Conservation (phyloP, 2,797 vertebrate genomes). For the Carduelis carduelis region DNA sequence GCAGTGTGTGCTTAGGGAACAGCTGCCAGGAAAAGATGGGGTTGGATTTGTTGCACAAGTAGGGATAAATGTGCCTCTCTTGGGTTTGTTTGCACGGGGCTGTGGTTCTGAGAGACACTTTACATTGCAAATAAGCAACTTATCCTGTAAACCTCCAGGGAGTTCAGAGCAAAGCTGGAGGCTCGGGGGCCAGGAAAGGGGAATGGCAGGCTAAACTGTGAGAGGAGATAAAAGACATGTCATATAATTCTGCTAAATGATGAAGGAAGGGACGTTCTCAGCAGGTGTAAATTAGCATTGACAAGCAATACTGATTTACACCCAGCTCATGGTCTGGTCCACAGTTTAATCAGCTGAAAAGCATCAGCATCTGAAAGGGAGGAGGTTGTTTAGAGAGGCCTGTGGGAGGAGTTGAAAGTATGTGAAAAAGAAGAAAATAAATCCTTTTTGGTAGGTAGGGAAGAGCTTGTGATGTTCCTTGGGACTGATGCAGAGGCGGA, state of each 20-base stretch:
- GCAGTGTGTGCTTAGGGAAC: neutral
- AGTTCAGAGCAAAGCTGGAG: slow-evolving; percentile 21
- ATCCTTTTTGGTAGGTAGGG: neutral
- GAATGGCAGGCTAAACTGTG: neutral
- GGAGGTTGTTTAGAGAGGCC: neutral
- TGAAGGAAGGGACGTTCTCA: slow-evolving; percentile 12
- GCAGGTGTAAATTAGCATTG: slow-evolving; percentile 24
- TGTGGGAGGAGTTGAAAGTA: neutral
- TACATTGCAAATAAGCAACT: slow-evolving; percentile 64
- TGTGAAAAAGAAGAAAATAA: neutral
- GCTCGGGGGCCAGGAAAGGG: neutral
- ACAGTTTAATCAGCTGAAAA: slow-evolving; percentile 20
- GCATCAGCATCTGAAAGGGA: slow-evolving; percentile 10
- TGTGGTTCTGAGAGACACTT: slow-evolving; percentile 5
- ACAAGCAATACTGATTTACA: slow-evolving; percentile 25
- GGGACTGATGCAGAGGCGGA: neutral
- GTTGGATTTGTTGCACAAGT: neutral
- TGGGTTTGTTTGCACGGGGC: neutral
- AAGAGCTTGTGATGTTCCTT: neutral
- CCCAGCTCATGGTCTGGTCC: neutral
- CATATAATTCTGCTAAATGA: slow-evolving; percentile 43
- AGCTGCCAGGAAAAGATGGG: neutral
- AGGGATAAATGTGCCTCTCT: neutral
- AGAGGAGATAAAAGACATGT: slow-evolving; percentile 25
- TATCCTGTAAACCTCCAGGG: slow-evolving; percentile 20